Evolutionary conservation across 2,113 vertebrate species (phyloP).

Genomic region (Oriolus oriolus): DNA sequence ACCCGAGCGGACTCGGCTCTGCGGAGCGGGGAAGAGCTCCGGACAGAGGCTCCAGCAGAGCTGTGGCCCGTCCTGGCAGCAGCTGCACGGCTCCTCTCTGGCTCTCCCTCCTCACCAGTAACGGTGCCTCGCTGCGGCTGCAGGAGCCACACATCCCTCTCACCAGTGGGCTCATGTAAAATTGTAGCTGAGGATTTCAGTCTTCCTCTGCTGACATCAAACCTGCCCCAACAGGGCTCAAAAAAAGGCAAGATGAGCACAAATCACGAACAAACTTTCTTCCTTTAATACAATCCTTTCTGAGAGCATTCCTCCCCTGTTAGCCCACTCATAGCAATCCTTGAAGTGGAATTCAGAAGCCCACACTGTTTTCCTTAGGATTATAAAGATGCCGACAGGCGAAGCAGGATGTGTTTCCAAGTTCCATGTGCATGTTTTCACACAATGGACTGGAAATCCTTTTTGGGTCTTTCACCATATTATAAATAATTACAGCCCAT

Average conservation of each 20-base stretch:
- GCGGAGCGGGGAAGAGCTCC: background rate
- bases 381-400: background rate
- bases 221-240: background rate
- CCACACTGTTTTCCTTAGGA: background rate
- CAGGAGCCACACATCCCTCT: background rate
- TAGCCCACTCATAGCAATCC: background rate
- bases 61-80: background rate
- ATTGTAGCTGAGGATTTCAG: background rate
- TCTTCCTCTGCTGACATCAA: background rate
- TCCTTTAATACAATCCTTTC: background rate
- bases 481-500: background rate
- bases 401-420: background rate
- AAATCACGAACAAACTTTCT: background rate
- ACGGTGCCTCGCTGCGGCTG: rapidly evolving
- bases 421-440: background rate
- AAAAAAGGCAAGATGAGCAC: background rate
- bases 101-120: background rate
- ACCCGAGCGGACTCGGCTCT: background rate
- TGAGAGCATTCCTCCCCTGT: background rate
- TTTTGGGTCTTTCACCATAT: background rate
- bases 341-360: background rate
- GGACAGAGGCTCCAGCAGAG: background rate
- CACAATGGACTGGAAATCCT: background rate
- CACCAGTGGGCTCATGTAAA: rapidly evolving
- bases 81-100: background rate